phyloP scores from a whole-genome alignment of 2,797 vertebrate species.

The Micromesistius poutassou region DNA sequence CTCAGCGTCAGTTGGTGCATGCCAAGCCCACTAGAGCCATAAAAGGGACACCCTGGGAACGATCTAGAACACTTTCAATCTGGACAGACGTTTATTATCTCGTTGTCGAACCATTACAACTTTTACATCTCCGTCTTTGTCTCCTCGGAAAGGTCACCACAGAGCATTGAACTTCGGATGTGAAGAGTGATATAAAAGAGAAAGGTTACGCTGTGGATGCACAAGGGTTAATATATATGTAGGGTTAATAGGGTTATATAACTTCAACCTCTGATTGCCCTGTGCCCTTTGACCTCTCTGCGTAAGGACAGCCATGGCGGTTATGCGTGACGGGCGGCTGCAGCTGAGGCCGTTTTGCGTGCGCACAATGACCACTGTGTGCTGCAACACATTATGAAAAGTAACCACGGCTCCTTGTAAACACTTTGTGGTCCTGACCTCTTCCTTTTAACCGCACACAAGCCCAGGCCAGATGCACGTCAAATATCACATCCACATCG shows the following conservation, averaged over 20 bases:
- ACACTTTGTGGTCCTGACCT: constrained; percentile 5
- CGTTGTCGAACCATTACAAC: constrained; percentile 33
- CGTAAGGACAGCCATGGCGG: constrained; percentile 25
- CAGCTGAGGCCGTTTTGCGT: constrained; percentile 38
- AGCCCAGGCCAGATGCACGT: background rate
- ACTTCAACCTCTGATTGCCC: constrained; percentile 22
- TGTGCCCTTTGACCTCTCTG: constrained; percentile 32
- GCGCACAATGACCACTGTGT: constrained; percentile 12
- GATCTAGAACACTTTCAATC: constrained; percentile 31
- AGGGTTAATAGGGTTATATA: constrained; percentile 12
- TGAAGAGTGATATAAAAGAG: constrained; percentile 22
- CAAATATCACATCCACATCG: constrained; percentile 2
- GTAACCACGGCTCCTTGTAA: constrained; percentile 12
- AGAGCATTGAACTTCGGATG: constrained; percentile 21
- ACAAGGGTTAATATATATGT: background rate
- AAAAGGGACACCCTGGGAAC: constrained; percentile 34
- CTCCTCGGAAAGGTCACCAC: constrained; percentile 9
- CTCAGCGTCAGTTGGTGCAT: constrained; percentile 41
- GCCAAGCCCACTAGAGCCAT: constrained; percentile 46
- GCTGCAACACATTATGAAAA: constrained; percentile 6
- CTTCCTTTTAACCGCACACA: background rate
- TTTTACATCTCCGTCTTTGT: constrained; percentile 33
- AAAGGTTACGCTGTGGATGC: constrained; percentile 25
- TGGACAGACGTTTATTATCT: constrained; percentile 39
- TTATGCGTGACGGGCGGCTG: constrained; percentile 37